Conservation (phyloP, 2,888 invertebrate species). For the Drosophila fungiperda region DNA sequence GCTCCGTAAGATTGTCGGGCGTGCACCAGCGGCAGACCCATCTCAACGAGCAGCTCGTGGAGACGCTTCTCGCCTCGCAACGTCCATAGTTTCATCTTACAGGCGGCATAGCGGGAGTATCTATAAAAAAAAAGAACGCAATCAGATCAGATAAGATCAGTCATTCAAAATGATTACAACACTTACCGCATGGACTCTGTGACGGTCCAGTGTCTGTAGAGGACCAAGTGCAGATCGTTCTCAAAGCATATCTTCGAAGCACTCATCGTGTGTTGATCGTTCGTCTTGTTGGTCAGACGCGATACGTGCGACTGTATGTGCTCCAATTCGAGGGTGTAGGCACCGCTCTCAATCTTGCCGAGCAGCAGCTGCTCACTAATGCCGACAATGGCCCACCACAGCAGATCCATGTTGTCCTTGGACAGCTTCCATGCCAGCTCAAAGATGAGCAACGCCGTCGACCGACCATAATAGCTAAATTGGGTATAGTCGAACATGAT, state of each 20-base stretch:
- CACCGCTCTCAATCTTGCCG: conserved; percentile 90
- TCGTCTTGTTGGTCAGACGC: conserved; percentile 87
- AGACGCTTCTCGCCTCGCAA: conserved; percentile 92
- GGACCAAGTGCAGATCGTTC: conserved; percentile 91
- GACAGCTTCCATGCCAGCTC: conserved; percentile 96
- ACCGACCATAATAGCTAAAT: conserved; percentile 93
- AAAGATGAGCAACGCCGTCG: conserved; percentile 89
- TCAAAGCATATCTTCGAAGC: conserved; percentile 90
- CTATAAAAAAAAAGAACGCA: conserved; percentile 45
- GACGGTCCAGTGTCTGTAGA: conserved; percentile 97
- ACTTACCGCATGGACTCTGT: conserved; percentile 90
- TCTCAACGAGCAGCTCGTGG: conserved; percentile 94
- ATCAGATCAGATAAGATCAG: background rate
- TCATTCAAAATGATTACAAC: background rate
- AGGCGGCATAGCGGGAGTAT: conserved; percentile 92
- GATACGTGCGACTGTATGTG: conserved; percentile 90
- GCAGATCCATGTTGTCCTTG: conserved; percentile 91
- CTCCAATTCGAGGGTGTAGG: conserved; percentile 88
- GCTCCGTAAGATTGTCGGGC: conserved; percentile 93
- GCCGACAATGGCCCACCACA: conserved; percentile 96
- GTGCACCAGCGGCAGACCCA: conserved; percentile 95
- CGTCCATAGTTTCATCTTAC: conserved; percentile 94
- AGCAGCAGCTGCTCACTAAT: conserved; percentile 91
- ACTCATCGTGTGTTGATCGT: conserved; percentile 85
- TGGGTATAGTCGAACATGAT: conserved; percentile 96